Base-by-base conservation (phyloP, 2,797 vertebrate species). In the Ctenopoma kingsleyae region DNA sequence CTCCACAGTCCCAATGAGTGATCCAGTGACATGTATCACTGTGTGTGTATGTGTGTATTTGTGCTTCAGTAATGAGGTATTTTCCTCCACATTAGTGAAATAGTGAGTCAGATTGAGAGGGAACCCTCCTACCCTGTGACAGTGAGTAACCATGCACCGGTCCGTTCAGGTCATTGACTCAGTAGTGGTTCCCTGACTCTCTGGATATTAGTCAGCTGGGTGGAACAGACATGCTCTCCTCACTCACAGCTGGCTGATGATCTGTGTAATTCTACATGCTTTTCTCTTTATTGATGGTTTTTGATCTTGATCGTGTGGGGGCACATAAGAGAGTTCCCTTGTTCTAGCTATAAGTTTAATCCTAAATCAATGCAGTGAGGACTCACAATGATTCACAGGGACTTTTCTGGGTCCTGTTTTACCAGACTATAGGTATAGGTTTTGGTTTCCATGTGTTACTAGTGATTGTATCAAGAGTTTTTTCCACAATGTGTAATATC, bases 51-150 rank as follows among this genome's bases (percentile, higher is more conserved):
- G 30, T 47, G 19, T 46, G n/a, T 20, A 6, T 43, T 19, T 47
- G 64, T 30, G 10, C 32, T 40, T 71, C 12, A 49, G 15, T 51
- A 23, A 19, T 46, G 3, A 63, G 58, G 38, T 56, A 69, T 66
- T 79, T 83, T 70, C 51, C 67, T 57, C 36, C 27, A 17, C 32
- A 38, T 50, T 30, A 44, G 35, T 36, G 30, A 52, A 68, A 36
- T 1, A 17, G 20, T 84, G 82, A 84, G 77, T 88, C 71, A 84
- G 22, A 79, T 1, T 19, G 36, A 49, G 59, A 56, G 79, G 81
- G 71, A 81, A 68, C 54, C 80, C 76, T 78, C 61, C 76, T 66
- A 51, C 67, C 16, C 23, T 51, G 9, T 59, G 67, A 67, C 49
- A 46, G 56, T 74, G 78, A 80, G 40, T 69, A 74, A 76, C 38